phyloP scores from a whole-genome alignment of 2,113 vertebrate species.

The Ptilorrhoa leucosticta region DNA sequence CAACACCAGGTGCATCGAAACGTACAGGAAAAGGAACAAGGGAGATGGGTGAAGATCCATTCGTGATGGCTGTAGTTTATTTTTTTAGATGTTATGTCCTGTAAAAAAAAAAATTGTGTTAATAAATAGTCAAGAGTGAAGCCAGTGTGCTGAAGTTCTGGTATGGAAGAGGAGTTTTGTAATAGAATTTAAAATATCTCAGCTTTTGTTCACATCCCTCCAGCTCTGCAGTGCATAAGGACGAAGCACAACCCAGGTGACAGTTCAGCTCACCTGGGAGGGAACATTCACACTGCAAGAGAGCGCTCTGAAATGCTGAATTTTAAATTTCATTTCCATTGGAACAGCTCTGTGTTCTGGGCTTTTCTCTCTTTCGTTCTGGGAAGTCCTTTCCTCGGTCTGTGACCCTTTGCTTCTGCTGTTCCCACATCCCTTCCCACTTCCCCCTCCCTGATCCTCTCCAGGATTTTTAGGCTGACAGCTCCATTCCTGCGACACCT shows the following conservation, averaged over 20 bases:
- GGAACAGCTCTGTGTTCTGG: not conserved
- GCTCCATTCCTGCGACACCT: not conserved
- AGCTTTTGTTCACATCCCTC: not conserved
- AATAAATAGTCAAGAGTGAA: not conserved
- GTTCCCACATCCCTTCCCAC: rapidly evolving
- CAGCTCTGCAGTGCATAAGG: not conserved
- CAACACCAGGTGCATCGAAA: not conserved
- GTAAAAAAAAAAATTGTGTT: rapidly evolving
- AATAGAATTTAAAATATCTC: not conserved
- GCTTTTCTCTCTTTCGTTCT: not conserved
- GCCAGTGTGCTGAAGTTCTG: not conserved
- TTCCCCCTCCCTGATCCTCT: rapidly evolving
- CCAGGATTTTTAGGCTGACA: not conserved
- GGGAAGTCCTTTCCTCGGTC: not conserved
- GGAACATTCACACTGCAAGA: not conserved
- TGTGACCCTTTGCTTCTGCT: not conserved
- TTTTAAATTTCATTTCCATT: not conserved
- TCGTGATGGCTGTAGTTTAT: not conserved
- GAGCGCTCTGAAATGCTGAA: not conserved
- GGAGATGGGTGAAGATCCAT: not conserved
- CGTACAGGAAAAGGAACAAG: not conserved
- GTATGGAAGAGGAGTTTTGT: too few relatives aligned
- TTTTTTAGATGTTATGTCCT: not conserved
- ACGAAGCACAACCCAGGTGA: not conserved
- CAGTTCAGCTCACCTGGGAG: not conserved